phyloP scores from a whole-genome alignment of 2,797 vertebrate species.

The Tokudaia tokunoshimensis region DNA sequence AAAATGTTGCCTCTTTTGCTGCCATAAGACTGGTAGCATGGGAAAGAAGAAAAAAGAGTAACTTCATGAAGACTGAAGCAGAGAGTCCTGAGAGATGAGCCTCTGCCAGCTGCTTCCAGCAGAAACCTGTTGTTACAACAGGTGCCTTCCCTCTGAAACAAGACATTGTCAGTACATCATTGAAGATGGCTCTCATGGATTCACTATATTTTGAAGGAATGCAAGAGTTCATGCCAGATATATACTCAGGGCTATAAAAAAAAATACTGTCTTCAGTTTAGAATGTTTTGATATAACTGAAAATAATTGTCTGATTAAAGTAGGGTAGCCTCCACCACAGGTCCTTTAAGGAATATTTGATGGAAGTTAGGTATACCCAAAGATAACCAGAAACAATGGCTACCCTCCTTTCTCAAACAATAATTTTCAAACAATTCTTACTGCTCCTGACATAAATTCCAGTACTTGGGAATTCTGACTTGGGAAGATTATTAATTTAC shows the following conservation, averaged over 20 bases:
- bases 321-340: neutral
- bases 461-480: neutral
- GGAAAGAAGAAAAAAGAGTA: constrained; percentile 82
- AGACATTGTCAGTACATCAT: neutral
- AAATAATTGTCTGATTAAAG: neutral
- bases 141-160: neutral
- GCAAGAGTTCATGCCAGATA: neutral
- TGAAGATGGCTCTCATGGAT: neutral
- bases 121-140: neutral
- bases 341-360: neutral
- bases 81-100: neutral
- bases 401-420: neutral
- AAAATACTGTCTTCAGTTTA: neutral
- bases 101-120: neutral
- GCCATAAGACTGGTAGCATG: constrained; percentile 70
- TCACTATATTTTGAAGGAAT: neutral
- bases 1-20: constrained; percentile 83
- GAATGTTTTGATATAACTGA: neutral
- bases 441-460: neutral
- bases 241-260: neutral
- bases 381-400: neutral
- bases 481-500: neutral
- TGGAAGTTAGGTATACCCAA: neutral
- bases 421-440: neutral
- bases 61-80: neutral